Evolutionary conservation across 2,888 invertebrate genomes (phyloP), one percentile per base, ranked within the genome.

Genomic region (Dusona sp.): DNA sequence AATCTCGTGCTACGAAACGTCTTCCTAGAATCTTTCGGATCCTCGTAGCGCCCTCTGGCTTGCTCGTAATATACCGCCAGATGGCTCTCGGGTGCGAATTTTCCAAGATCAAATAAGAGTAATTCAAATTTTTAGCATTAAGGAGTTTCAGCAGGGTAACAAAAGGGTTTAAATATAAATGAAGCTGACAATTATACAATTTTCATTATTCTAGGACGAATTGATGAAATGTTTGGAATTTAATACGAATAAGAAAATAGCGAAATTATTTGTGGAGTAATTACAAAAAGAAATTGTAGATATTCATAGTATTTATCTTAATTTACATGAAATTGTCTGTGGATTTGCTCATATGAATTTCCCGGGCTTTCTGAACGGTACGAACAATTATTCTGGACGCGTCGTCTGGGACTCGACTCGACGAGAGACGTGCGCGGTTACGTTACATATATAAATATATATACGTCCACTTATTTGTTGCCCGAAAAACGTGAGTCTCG

Each of bases 1-100:
- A 91, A 92, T 90, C 89, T 89, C 88, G 88, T 89, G 91, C 85
- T 45, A 57, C 38, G 25, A 45, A 73, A 70, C 65, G 80, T 75
- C 54, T 38, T 72, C 82, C 88, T 83, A 87, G 88, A 89, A 88
- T 90, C 89, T 88, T 42, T 88, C 88, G 48, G 90, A 87, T 91
- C 90, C 90, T 89, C 90, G 89, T 87, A 89, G 91, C 91, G 91
- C 90, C 89, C 89, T 87, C 88, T 88, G 87, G 86, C 89, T 88
- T 11, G 11, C 89, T 89, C 86, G 88, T 90, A 89, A 85, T 84
- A 85, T 86, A 84, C 84, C 84, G 42, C 29, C 64, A 54, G 73
- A 73, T 61, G 68, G 79, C 67, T 65, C 33, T 84, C 54, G 61
- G 65, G 54, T 57, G 73, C 38, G 11, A 16, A 61, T 45, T 57